Conservation (phyloP, 92 coral and sea anemone genomes). For the Bergia sp. region DNA sequence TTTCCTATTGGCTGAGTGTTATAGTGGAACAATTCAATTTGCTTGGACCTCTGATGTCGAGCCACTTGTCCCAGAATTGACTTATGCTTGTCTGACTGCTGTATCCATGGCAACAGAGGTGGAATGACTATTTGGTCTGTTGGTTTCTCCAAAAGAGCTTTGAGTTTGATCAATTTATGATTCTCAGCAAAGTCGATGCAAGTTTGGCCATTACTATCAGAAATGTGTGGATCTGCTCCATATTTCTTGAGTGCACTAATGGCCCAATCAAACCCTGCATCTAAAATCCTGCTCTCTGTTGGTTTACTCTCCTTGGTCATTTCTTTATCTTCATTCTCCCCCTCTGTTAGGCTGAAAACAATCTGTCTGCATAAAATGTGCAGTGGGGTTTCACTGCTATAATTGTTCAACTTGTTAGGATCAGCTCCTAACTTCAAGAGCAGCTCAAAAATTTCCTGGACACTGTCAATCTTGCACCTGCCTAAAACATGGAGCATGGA, state of each 20-base stretch:
- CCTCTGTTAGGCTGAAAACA: background rate
- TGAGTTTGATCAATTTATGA: background rate
- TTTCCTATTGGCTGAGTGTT: background rate
- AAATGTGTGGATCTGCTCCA: slow-evolving; percentile 1
- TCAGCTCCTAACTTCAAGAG: slow-evolving; percentile 6
- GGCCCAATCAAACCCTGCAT: slow-evolving; percentile 11
- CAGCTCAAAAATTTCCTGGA: background rate
- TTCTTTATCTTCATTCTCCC: background rate
- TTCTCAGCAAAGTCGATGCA: background rate
- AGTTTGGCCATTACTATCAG: background rate
- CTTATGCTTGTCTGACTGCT: background rate
- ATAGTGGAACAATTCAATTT: background rate
- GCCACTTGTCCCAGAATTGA: background rate
- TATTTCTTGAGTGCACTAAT: background rate
- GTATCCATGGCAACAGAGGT: background rate
- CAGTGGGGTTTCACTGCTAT: background rate
- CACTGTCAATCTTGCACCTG: background rate
- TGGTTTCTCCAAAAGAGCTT: background rate
- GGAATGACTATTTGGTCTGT: background rate
- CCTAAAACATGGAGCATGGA: slow-evolving; percentile 1
- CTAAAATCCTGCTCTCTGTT: background rate
- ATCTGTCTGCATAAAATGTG: background rate
- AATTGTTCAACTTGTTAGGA: background rate
- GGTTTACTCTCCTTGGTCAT: background rate
- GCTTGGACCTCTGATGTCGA: background rate